Percentiles rank a stretch among this genome's conserved stretches.
phyloP scores from a whole-genome alignment of 2,888 invertebrate genomes.

The Zygothrica quintamaculata region DNA sequence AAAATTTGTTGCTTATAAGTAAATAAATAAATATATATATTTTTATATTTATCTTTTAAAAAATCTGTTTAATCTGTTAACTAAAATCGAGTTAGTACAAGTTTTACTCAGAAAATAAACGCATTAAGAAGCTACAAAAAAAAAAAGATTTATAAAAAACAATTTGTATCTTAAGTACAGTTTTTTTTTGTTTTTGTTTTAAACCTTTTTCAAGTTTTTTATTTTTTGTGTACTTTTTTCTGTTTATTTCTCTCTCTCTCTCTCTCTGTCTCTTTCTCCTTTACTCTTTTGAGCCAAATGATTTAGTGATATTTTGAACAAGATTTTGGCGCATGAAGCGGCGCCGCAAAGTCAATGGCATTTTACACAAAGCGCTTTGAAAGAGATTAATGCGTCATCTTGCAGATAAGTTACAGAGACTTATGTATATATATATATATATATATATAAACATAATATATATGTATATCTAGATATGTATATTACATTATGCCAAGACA shows the following conservation, averaged over 20 bases:
- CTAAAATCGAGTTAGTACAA: too few relatives aligned
- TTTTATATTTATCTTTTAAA: too few relatives aligned
- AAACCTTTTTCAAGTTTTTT: not conserved
- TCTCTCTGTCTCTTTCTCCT: not conserved
- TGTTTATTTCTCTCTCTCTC: not conserved
- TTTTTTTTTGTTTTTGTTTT: too few relatives aligned
- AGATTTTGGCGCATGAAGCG: slow-evolving; percentile 37
- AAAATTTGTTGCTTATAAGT: too few relatives aligned
- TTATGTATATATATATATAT: slow-evolving; percentile 9
- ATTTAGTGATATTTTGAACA: slow-evolving; percentile 29
- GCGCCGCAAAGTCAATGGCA: slow-evolving; percentile 42
- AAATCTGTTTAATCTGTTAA: too few relatives aligned
- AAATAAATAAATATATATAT: too few relatives aligned
- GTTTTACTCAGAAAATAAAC: too few relatives aligned
- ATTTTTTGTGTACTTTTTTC: too few relatives aligned
- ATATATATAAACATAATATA: not conserved
- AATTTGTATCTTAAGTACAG: too few relatives aligned
- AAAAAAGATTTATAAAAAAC: too few relatives aligned
- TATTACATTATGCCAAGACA: not conserved
- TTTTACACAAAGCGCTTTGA: slow-evolving; percentile 14
- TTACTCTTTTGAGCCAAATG: slow-evolving; percentile 13
- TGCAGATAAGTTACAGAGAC: slow-evolving; percentile 41
- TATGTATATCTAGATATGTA: not conserved
- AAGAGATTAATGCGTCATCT: slow-evolving; percentile 51
- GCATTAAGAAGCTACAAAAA: too few relatives aligned